Percentiles rank a stretch among this genome's conserved stretches.
Evolutionary conservation across 2,113 vertebrate species (phyloP).

Genomic region (Pantherophis guttatus): DNA sequence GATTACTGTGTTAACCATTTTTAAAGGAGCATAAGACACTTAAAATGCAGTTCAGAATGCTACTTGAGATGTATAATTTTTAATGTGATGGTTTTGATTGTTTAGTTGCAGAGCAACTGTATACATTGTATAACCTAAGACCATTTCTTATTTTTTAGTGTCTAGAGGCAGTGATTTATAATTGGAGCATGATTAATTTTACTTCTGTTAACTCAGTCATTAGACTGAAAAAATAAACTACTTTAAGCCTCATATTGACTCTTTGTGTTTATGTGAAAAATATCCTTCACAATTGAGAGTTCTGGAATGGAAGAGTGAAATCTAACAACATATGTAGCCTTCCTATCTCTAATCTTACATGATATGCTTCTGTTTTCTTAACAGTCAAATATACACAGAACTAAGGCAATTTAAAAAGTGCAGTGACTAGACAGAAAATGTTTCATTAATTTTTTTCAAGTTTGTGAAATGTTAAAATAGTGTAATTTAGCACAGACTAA

Average conservation of each 20-base stretch:
- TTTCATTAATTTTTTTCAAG: neutral
- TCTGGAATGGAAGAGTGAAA: neutral
- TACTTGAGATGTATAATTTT: slow-evolving; percentile 74
- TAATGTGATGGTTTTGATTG: slow-evolving; percentile 69
- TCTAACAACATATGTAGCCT: neutral
- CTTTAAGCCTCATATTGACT: slow-evolving; percentile 67
- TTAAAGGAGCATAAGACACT: slow-evolving; percentile 53
- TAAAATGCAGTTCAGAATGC: slow-evolving; percentile 60
- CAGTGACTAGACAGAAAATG: neutral
- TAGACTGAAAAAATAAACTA: slow-evolving; percentile 84
- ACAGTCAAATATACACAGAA: neutral
- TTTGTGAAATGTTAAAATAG: neutral
- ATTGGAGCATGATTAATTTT: slow-evolving; percentile 75
- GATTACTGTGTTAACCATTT: slow-evolving; percentile 58
- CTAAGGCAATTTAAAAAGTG: neutral
- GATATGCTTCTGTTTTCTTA: neutral
- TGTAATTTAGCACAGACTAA: neutral
- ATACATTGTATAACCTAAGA: slow-evolving; percentile 80
- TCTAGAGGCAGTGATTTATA: slow-evolving; percentile 79
- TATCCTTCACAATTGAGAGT: neutral
- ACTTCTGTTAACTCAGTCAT: slow-evolving; percentile 74
- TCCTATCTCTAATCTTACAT: neutral
- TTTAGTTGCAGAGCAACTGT: slow-evolving; percentile 94
- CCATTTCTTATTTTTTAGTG: slow-evolving; percentile 78
- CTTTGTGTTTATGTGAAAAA: neutral